A percentile compares a stretch with the other conserved stretches of the same genome.
Evolutionary conservation across 2,113 vertebrate genomes (phyloP).

Genomic region (Chionis minor): DNA sequence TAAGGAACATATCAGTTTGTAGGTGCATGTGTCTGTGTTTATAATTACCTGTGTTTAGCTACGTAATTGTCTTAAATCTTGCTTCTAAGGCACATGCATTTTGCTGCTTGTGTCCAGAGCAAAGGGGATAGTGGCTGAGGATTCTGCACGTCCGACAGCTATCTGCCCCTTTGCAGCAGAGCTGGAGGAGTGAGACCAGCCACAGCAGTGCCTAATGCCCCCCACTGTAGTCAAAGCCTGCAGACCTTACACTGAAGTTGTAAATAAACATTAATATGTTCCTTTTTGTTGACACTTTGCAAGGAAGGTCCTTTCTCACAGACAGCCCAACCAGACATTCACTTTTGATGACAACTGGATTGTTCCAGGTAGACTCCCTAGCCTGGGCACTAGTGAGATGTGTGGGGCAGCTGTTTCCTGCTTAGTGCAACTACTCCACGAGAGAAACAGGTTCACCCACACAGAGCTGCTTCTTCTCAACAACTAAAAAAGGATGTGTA

Average conservation of each 20-base stretch:
- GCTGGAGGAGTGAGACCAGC: background rate
- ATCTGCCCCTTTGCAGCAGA: background rate
- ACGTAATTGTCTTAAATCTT: too few species aligned
- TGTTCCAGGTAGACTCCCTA: background rate
- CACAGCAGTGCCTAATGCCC: background rate
- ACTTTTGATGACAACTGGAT: accelerated
- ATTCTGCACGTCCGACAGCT: background rate
- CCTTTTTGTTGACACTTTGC: background rate
- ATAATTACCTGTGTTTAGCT: too few species aligned
- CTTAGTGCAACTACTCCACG: background rate
- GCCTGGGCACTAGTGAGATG: too few species aligned
- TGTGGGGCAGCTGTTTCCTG: background rate
- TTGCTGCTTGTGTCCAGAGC: background rate
- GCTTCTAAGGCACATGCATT: too few species aligned
- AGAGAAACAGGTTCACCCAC: background rate
- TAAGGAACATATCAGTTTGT: background rate
- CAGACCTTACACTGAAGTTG: background rate
- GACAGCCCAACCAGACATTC: accelerated
- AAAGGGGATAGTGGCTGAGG: background rate
- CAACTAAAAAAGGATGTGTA: background rate
- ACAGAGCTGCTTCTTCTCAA: background rate
- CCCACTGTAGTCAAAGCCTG: background rate
- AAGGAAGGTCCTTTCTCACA: background rate
- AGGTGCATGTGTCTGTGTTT: background rate
- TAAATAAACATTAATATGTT: background rate